A percentile compares a stretch with the other conserved stretches of the same genome.
These are phyloP conservation scores for Dusona sp. DNA, from an alignment of 2,888 invertebrate genomes.

Conservation along the genomic window DNA sequence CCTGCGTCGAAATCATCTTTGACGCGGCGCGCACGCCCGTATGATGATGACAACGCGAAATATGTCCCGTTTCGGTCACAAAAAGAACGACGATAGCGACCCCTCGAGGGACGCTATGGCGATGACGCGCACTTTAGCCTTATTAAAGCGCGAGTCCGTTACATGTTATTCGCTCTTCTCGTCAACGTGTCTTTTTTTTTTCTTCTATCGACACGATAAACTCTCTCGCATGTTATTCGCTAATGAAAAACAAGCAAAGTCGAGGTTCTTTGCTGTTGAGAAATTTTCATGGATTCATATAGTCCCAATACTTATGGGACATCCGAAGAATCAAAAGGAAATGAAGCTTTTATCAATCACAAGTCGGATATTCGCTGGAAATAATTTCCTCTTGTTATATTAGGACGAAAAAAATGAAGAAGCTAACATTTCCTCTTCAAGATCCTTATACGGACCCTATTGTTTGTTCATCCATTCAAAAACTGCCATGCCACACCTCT, in stretches of 20 bases:
- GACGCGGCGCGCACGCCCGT: slow-evolving; percentile 68
- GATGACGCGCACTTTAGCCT: slow-evolving; percentile 59
- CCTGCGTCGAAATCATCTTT: slow-evolving; percentile 60
- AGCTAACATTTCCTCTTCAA: slow-evolving; percentile 2
- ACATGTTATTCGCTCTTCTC: slow-evolving; percentile 20
- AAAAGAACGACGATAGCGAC: slow-evolving; percentile 58
- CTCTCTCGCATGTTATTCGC: slow-evolving; percentile 62
- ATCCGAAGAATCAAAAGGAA: neutral
- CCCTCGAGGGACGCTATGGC: slow-evolving; percentile 55
- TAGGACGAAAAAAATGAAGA: slow-evolving; percentile 18
- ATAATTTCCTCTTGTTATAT: neutral
- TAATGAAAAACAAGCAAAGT: slow-evolving; percentile 14
- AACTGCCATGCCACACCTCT: slow-evolving; percentile 75
- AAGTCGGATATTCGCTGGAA: neutral
- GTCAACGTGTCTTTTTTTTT: neutral
- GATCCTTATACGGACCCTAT: slow-evolving; percentile 9
- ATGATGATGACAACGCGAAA: slow-evolving; percentile 66
- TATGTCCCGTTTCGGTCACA: slow-evolving; percentile 57
- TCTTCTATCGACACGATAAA: neutral
- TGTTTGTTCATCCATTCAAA: slow-evolving; percentile 72
- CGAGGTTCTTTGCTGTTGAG: neutral
- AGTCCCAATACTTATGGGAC: neutral
- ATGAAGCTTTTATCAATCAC: neutral
- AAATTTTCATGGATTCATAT: neutral
- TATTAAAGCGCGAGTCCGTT: slow-evolving; percentile 2